Evolutionary conservation across 1,140 invertebrate species (phyloP).

Genomic region (Bombus difficillimus): DNA sequence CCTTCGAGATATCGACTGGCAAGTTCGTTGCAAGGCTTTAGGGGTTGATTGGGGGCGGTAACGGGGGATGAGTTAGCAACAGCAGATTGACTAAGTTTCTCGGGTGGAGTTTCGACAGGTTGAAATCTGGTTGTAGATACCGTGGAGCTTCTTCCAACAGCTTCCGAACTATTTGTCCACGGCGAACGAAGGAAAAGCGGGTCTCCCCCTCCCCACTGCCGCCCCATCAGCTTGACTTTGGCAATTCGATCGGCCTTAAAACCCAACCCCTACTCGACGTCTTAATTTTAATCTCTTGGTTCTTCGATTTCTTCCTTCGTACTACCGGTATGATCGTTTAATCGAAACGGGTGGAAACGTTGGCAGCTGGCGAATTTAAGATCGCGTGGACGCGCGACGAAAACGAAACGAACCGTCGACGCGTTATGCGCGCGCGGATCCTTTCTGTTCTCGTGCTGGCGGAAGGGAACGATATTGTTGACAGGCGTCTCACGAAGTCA

Average conservation of each 20-base stretch:
- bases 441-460: constrained; percentile 7
- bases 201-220: background rate
- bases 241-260: constrained; percentile 36
- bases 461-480: constrained; percentile 74
- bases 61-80: constrained; percentile 68
- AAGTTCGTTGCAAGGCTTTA: constrained; percentile 72
- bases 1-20: constrained; percentile 70
- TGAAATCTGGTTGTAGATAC: constrained; percentile 76
- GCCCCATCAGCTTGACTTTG: constrained; percentile 6
- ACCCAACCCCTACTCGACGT: background rate
- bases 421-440: background rate
- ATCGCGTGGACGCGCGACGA: background rate
- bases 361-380: too few species aligned
- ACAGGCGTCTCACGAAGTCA: constrained; percentile 79
- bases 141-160: constrained; percentile 62
- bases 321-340: background rate
- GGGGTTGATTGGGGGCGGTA: constrained; percentile 67
- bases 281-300: constrained; percentile 27
- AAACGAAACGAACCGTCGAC: background rate
- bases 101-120: constrained; percentile 75
- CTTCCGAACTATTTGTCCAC: constrained; percentile 66
- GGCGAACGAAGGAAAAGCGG: constrained; percentile 18
- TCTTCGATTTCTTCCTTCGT: background rate
- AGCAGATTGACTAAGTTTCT: constrained; percentile 80
- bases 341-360: background rate